A percentile compares a stretch with the other conserved stretches of the same genome.
Evolutionary conservation across 2,888 invertebrate genomes (phyloP).

Genomic region (Drosophila nigricruria): DNA sequence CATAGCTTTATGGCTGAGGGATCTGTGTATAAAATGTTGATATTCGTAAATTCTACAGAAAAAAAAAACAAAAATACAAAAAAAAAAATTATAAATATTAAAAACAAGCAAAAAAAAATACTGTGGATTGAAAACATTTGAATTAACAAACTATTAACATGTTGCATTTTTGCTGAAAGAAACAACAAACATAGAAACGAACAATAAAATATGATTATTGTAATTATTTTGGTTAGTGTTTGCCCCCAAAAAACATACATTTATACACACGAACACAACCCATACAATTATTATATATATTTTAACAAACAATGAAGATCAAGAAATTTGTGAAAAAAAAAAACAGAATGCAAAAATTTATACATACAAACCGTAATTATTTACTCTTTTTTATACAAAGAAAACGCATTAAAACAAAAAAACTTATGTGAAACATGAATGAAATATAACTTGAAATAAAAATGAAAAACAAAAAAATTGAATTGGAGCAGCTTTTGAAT

Average conservation of each 20-base stretch:
- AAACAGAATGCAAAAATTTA: conserved; percentile 55
- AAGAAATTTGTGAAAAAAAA: conserved; percentile 66
- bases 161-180: conserved; percentile 74
- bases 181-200: conserved; percentile 40
- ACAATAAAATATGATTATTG: conserved; percentile 55
- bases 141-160: conserved; percentile 77
- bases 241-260: conserved; percentile 38
- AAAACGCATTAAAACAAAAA: conserved; percentile 70
- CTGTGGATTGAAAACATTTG: conserved; percentile 61
- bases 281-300: conserved; percentile 62
- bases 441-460: conserved; percentile 82
- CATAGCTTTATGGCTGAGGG: conserved; percentile 10
- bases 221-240: conserved; percentile 75
- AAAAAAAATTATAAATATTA: conserved; percentile 19
- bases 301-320: conserved; percentile 66
- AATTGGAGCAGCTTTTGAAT: conserved; percentile 36
- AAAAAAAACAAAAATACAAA: conserved; percentile 47
- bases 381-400: conserved; percentile 84
- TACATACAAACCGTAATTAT: conserved; percentile 76
- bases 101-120: conserved; percentile 25
- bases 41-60: conserved; percentile 63
- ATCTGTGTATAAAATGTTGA: conserved; percentile 51
- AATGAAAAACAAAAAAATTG: conserved; percentile 72
- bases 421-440: conserved; percentile 83
- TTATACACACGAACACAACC: conserved; percentile 50